Conservation (phyloP, 2,113 vertebrate species). For the Conger conger region DNA sequence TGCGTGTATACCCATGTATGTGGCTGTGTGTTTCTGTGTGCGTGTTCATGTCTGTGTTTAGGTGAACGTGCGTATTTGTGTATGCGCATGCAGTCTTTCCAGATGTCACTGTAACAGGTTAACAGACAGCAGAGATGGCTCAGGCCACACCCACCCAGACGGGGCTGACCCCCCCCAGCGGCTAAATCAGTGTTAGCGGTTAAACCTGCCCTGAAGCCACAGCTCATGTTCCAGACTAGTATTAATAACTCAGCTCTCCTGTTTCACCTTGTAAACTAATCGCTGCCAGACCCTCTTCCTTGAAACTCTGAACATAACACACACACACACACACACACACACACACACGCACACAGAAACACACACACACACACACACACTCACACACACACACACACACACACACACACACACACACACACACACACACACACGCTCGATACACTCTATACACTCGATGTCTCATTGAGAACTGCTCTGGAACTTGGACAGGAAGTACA, state of each 20-base stretch:
- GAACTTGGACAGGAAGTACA: too few species aligned
- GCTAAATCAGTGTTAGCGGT: not conserved
- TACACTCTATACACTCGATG: too few species aligned
- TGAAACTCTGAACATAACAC: not conserved
- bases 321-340: not conserved
- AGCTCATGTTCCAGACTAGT: slow-evolving; percentile 55
- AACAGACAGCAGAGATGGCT: too few species aligned
- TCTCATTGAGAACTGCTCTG: too few species aligned
- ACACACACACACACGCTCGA: not conserved
- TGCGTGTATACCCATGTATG: too few species aligned
- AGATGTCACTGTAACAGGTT: too few species aligned
- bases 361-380: not conserved
- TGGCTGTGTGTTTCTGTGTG: too few species aligned
- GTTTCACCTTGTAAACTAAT: slow-evolving; percentile 58
- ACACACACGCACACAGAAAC: not conserved
- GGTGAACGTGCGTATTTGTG: too few species aligned
- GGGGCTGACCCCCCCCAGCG: not conserved
- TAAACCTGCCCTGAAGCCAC: slow-evolving; percentile 15
- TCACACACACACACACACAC: not conserved
- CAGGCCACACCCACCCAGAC: too few species aligned
- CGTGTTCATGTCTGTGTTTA: too few species aligned
- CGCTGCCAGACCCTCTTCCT: slow-evolving; percentile 32
- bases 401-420: not conserved
- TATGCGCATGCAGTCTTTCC: too few species aligned
- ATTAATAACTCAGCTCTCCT: slow-evolving; percentile 62